Conservation (phyloP, 1,140 invertebrate genomes). For the Caenorhabditis brenneri region DNA sequence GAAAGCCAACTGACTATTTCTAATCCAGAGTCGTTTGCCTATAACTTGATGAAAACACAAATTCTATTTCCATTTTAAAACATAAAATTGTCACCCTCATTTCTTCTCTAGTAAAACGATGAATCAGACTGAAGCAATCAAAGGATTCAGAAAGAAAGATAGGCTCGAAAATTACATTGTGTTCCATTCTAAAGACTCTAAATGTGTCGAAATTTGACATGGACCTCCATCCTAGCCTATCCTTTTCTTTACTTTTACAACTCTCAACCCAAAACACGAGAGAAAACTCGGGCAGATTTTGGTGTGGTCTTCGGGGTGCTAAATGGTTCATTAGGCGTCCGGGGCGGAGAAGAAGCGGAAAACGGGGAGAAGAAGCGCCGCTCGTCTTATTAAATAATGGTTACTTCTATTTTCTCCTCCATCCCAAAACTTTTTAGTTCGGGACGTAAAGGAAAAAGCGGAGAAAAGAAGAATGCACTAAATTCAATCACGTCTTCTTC, state of each 20-base stretch:
- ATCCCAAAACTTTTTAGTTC: not conserved
- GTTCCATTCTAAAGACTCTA: constrained; percentile 40
- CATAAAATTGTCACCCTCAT: not conserved
- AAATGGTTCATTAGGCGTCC: constrained; percentile 43
- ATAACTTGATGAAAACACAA: too few relatives aligned
- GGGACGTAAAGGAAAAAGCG: not conserved
- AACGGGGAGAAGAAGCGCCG: constrained; percentile 20
- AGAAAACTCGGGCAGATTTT: not conserved
- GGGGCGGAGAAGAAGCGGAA: not conserved
- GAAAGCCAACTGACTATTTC: too few relatives aligned
- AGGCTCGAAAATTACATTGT: constrained; percentile 13
- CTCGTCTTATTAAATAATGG: constrained; percentile 40
- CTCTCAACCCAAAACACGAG: constrained; percentile 27
- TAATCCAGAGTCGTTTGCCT: too few relatives aligned
- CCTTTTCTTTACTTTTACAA: constrained; percentile 10
- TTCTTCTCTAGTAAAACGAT: not conserved
- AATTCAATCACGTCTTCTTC: constrained; percentile 40
- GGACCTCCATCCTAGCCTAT: not conserved
- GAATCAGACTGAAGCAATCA: constrained; percentile 23
- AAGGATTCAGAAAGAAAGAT: not conserved
- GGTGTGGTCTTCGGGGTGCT: not conserved
- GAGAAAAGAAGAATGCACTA: constrained; percentile 27
- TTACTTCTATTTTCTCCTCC: not conserved
- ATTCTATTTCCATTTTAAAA: too few relatives aligned
- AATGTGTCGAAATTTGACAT: constrained; percentile 41